Evolutionary conservation across 2,888 invertebrate species (phyloP), one percentile per base, ranked within the genome.

Genomic region (Ophion ellenae): DNA sequence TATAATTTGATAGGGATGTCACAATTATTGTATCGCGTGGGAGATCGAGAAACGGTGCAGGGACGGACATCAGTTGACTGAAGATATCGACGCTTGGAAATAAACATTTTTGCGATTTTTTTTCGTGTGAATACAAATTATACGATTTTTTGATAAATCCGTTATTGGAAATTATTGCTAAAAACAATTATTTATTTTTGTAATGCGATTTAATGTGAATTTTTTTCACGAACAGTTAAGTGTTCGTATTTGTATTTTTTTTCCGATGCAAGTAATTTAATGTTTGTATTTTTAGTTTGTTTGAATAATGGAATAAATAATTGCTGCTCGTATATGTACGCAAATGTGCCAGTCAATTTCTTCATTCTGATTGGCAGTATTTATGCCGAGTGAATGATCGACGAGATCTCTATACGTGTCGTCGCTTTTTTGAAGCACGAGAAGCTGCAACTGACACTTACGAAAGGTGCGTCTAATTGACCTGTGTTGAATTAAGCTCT

Each of bases 391-490:
- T 47, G 47, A 77, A 45, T 32, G 2, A 71, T 63, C 76, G 64
- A 71, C 28, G 59, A 20, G 45, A 70, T 6, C 64, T 79, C 17
- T 40, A 28, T 17, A 70, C 28, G 70, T 24, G 40, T 61, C 9
- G 24, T 20, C 3, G 40, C 73, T 81, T 81, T 79, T 78, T 64
- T 20, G 11, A 77, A 79, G 64, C 74, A 71, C 57, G 70, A 75
- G 78, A 76, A 85, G 59, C 75, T 78, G 75, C 75, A 78, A 74
- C 63, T 32, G 69, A 70, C 78, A 64, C 81, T 82, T 70, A 78
- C 24, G 57, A 85, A 59, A 80, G 75, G 75, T 80, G 64, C 78
- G 79, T 85, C 77, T 77, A 85, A 85, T 82, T 85, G 85, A 85
- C 85, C 85, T 66, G 85, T 64, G 70, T 70, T 82, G 71, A 85